phyloP scores from a whole-genome alignment of 2,797 vertebrate genomes.

The Synaphobranchus kaupii region DNA sequence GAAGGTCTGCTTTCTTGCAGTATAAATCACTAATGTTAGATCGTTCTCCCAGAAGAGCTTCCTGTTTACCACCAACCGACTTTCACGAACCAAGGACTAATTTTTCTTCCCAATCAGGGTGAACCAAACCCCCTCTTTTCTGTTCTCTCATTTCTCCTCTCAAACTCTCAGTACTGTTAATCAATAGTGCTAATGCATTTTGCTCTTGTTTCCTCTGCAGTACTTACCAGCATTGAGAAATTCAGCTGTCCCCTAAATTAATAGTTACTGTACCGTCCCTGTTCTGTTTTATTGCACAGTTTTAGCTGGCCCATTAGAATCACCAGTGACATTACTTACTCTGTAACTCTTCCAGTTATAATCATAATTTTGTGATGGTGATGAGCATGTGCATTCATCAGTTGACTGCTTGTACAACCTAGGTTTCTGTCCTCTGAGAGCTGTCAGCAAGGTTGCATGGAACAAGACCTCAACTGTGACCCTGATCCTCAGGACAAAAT shows the following conservation, averaged over 20 bases:
- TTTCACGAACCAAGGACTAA: background rate
- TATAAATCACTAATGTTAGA: conserved; percentile 11
- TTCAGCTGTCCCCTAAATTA: background rate
- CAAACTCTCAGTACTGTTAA: background rate
- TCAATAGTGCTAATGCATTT: conserved; percentile 15
- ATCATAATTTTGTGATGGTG: background rate
- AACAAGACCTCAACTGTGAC: background rate
- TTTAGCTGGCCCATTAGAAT: background rate
- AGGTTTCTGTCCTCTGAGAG: background rate
- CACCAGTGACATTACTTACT: background rate
- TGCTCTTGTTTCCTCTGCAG: background rate
- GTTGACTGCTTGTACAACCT: background rate
- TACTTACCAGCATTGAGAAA: conserved; percentile 3
- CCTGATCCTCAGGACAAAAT: background rate
- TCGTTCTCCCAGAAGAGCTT: conserved; percentile 2
- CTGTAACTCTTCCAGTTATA: background rate
- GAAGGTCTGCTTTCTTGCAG: background rate
- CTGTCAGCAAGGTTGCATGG: background rate
- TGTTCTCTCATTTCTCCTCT: background rate
- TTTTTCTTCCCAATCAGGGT: background rate
- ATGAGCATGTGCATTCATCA: background rate
- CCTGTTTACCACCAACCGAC: background rate
- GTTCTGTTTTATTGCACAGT: background rate
- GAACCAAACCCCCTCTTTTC: background rate
- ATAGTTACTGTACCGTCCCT: background rate